Base-by-base conservation (phyloP, 2,113 vertebrate genomes). In the Dasyprocta punctata region DNA sequence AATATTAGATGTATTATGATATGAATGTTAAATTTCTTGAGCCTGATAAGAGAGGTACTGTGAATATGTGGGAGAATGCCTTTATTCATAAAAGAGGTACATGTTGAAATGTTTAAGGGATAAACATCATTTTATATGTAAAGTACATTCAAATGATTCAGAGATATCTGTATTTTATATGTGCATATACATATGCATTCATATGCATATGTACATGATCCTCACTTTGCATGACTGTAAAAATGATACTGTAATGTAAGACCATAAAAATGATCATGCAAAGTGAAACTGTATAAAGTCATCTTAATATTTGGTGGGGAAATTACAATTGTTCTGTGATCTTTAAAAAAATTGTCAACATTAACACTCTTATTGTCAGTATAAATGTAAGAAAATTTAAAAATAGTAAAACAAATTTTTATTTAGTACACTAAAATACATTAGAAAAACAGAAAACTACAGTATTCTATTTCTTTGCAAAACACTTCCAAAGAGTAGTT, bases 281-380 rank as follows among this genome's bases (percentile, higher is more conserved):
- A 75, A 63, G 28, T 75, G 36, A 96, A 83, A 71, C 60, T 87
- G 5, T 81, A 19, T 5, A 47, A 94, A 92, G 44, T 69, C 14
- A 84, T 69, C 56, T 69, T 92, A 87, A 95, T 88, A 71, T 47
- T 38, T 28, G 69, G 9, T 71, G 38, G 60, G 24, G 14, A 78
- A 91, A 84, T 84, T 88, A 87, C 1, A 7, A 28, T 30, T 65
- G 41, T 86, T 90, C 26, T 26, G 26, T 92, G 84, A 82, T 16
- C 24, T 90, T 86, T 73, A 94, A 96, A 85, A 85, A 61, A 85
- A 81, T 69, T 82, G 26, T 67, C 49, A 92, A 92, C 30, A 61
- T 83, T 89, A 92, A 84, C 28, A 54, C 52, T 61, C 33, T 75
- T 47, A 94, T 38, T 1, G 24, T 88, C 58, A 81, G 58, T 85